Conservation (phyloP, 35 echinoderm and acorn worm species). For the Ptychodera flava region DNA sequence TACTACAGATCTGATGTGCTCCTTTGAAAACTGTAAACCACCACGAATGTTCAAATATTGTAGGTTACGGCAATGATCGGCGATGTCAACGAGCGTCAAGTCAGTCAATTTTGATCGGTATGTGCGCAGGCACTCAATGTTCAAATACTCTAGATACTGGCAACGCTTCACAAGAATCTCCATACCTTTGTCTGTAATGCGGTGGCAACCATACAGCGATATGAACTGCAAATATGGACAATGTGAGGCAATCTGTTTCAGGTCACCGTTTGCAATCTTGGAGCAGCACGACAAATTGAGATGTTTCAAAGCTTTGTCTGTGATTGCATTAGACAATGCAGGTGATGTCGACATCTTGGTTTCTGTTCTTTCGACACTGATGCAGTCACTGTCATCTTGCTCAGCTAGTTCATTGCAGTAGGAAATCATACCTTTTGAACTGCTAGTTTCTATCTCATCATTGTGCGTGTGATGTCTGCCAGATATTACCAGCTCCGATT, state of each 20-base stretch:
- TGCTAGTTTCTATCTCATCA: too few relatives aligned
- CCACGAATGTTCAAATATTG: neutral
- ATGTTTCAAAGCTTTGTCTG: neutral
- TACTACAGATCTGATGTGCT: neutral
- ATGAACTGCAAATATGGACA: neutral
- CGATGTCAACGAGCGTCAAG: neutral
- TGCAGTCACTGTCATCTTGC: too few relatives aligned
- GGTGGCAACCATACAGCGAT: neutral
- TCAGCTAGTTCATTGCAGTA: too few relatives aligned
- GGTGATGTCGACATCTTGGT: too few relatives aligned
- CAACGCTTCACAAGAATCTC: neutral
- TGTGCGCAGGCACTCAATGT: neutral
- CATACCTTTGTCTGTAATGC: neutral
- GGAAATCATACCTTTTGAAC: too few relatives aligned
- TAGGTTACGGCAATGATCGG: neutral
- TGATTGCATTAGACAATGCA: too few relatives aligned
- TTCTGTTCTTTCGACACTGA: too few relatives aligned
- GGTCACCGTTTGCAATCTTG: neutral
- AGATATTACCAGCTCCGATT: too few relatives aligned
- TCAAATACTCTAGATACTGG: neutral
- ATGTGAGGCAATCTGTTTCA: neutral
- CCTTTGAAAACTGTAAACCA: neutral
- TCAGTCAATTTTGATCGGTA: neutral
- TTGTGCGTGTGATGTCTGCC: too few relatives aligned
- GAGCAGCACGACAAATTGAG: neutral